Percentiles rank a stretch among this genome's conserved stretches.
Conservation (phyloP, 2,888 invertebrate genomes). For the Oscheius sp. region DNA sequence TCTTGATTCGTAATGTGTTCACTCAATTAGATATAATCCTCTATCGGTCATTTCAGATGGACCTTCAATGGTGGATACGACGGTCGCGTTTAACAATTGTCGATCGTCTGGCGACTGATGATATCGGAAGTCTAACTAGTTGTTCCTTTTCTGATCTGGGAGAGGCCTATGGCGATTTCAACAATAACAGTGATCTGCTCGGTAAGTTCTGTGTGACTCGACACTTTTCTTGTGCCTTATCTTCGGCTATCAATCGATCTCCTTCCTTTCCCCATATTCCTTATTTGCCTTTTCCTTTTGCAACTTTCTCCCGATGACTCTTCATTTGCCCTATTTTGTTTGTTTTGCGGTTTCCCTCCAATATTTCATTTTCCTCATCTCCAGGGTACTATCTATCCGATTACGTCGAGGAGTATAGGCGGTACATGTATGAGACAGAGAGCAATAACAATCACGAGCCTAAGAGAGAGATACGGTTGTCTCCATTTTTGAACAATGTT, state of each 20-base stretch:
- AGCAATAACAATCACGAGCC: conserved; percentile 12
- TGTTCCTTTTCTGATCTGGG: conserved; percentile 10
- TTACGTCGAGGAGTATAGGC: conserved; percentile 20
- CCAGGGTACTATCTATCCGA: conserved; percentile 19
- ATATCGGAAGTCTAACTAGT: not conserved
- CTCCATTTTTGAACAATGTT: not conserved
- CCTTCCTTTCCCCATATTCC: not conserved
- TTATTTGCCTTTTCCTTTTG: not conserved
- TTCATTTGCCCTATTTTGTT: not conserved
- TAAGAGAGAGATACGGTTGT: not conserved
- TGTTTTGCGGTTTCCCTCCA: not conserved
- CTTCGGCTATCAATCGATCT: not conserved
- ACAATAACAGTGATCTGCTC: conserved; percentile 5
- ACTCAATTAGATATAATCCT: not conserved
- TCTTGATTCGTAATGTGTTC: conserved; percentile 18
- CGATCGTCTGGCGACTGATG: conserved; percentile 18
- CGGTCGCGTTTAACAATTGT: conserved; percentile 3
- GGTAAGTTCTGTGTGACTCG: conserved; percentile 4
- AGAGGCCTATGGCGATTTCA: not conserved
- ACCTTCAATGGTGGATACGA: conserved; percentile 1
- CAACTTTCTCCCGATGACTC: not conserved
- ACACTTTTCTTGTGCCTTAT: not conserved
- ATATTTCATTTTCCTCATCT: not conserved
- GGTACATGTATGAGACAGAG: not conserved
- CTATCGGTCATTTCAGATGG: not conserved